Evolutionary conservation across 2,113 vertebrate species (phyloP).

Genomic region (Clarias macrocephalus): DNA sequence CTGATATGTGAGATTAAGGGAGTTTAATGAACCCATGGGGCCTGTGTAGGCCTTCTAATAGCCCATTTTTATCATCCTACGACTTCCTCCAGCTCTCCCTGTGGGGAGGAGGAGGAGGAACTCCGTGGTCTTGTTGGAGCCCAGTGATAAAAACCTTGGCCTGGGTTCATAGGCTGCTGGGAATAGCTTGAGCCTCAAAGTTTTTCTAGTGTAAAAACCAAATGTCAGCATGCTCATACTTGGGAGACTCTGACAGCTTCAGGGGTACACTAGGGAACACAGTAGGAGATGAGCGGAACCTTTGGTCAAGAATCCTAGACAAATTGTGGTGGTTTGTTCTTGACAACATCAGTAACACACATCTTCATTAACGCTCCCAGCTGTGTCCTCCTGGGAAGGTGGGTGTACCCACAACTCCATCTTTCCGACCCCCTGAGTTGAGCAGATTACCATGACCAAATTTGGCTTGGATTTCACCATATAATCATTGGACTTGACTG

Average conservation of each 20-base stretch:
- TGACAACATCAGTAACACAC: neutral
- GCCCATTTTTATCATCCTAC: conserved; percentile 61
- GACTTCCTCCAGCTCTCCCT: conserved; percentile 60
- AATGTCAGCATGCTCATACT: conserved; percentile 27
- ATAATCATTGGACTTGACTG: neutral
- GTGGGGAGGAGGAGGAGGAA: conserved; percentile 49
- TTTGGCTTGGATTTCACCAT: conserved; percentile 5
- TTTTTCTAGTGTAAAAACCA: conserved; percentile 36
- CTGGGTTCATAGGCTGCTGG: conserved; percentile 58
- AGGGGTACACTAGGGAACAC: neutral
- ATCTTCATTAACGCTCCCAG: conserved; percentile 22
- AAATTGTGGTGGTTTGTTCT: neutral
- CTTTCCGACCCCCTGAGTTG: neutral
- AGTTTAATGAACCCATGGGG: conserved; percentile 64
- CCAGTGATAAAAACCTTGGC: conserved; percentile 61
- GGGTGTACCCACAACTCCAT: neutral
- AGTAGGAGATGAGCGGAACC: neutral
- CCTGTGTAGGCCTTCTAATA: conserved; percentile 60
- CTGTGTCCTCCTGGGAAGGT: neutral
- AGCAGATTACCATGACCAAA: conserved; percentile 13
- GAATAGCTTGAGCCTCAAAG: conserved; percentile 47
- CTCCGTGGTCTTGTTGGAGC: conserved; percentile 51
- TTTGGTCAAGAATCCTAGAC: neutral
- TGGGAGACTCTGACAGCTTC: conserved; percentile 14
- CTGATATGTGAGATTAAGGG: conserved; percentile 62